Evolutionary conservation across 2,113 vertebrate genomes (phyloP).

Genomic region (Actenoides hombroni): DNA sequence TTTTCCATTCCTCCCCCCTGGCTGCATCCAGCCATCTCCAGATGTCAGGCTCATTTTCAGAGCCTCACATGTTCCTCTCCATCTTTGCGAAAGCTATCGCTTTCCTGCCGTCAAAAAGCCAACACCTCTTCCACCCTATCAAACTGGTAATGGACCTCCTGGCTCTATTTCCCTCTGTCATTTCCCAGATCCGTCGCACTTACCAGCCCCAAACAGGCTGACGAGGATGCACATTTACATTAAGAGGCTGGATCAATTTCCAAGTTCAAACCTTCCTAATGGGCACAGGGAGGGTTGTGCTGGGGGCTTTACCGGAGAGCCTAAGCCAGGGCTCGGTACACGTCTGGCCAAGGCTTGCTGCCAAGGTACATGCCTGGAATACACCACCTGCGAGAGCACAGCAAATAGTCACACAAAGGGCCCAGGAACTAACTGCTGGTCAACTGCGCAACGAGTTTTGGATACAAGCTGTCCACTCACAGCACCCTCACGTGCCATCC

Average conservation of each 20-base stretch:
- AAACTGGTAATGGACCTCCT: slow-evolving; percentile 39
- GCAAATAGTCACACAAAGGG: neutral
- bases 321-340: neutral
- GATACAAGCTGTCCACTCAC: neutral
- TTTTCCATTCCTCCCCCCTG: neutral
- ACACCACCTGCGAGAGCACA: accelerated
- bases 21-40: neutral
- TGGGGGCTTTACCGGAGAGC: neutral
- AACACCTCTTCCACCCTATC: neutral
- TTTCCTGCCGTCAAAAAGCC: neutral
- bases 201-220: neutral
- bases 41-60: neutral
- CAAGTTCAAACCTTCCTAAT: neutral
- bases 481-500: neutral
- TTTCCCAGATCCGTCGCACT: neutral
- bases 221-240: neutral
- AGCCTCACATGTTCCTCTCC: neutral
- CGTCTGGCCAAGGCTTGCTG: neutral
- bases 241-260: neutral
- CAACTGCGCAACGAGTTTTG: neutral
- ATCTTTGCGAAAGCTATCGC: neutral
- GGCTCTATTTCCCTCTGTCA: neutral
- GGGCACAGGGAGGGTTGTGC: neutral
- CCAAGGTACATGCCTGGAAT: neutral
- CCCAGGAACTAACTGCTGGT: neutral